These are phyloP conservation scores for Carduelis carduelis DNA, from an alignment of 2,797 vertebrate genomes.

Conservation along the genomic window DNA sequence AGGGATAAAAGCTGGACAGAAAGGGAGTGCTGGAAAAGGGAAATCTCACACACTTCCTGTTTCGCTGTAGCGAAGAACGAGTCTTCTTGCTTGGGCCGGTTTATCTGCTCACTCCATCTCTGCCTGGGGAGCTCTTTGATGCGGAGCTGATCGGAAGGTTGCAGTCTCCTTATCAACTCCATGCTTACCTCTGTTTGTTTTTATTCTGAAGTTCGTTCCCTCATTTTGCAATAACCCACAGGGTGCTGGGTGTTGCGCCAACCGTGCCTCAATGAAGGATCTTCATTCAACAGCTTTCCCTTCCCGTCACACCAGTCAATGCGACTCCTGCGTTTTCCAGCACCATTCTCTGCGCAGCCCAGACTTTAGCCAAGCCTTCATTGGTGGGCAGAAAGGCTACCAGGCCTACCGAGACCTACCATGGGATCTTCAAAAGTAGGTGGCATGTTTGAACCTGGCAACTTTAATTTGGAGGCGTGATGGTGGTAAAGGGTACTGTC, in stretches of 20 bases:
- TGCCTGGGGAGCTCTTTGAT: constrained; percentile 42
- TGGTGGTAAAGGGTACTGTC: background rate
- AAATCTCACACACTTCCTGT: constrained; percentile 33
- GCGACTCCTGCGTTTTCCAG: constrained; percentile 39
- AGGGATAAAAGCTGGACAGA: background rate
- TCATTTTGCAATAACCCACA: constrained; percentile 60
- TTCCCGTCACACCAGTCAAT: constrained; percentile 30
- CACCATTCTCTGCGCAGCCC: constrained; percentile 16
- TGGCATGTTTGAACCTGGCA: background rate
- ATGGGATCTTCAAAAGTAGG: constrained; percentile 69
- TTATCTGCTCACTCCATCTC: constrained; percentile 55
- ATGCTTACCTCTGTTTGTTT: constrained; percentile 62
- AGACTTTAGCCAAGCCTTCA: constrained; percentile 47
- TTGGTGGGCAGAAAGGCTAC: constrained; percentile 47
- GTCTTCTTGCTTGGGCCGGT: background rate
- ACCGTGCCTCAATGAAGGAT: constrained; percentile 59
- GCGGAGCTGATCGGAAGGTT: constrained; percentile 39
- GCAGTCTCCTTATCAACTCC: constrained; percentile 49
- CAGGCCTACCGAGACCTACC: constrained; percentile 50
- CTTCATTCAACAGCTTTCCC: constrained; percentile 59
- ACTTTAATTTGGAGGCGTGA: background rate
- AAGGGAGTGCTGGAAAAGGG: constrained; percentile 47
- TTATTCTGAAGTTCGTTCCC: constrained; percentile 53
- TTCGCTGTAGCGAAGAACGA: constrained; percentile 29
- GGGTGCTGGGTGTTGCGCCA: constrained; percentile 52